phyloP scores from a whole-genome alignment of 2,888 invertebrate genomes.

The Periphyllus acericola region DNA sequence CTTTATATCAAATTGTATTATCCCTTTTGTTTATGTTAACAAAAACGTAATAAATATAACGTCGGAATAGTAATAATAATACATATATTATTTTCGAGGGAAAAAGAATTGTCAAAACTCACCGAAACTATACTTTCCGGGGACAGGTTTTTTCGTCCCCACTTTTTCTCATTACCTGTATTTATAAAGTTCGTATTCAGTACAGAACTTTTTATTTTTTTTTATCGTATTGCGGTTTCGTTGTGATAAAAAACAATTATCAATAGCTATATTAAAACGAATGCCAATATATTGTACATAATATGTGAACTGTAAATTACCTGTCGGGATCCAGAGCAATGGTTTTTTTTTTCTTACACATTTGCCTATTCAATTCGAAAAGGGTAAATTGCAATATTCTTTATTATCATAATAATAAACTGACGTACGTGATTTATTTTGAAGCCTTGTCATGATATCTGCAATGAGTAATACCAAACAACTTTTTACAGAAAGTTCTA shows the following conservation, averaged over 20 bases:
- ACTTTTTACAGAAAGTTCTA: too few species aligned
- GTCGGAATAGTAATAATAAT: slow-evolving; percentile 21
- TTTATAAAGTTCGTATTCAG: not conserved
- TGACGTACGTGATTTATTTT: not conserved
- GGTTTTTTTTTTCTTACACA: not conserved
- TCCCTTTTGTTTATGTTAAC: slow-evolving; percentile 53
- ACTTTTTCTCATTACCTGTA: not conserved
- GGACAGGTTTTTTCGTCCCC: not conserved
- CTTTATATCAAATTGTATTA: slow-evolving; percentile 44
- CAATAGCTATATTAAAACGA: not conserved
- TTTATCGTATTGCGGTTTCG: not conserved
- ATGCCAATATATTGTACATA: not conserved
- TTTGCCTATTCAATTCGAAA: slow-evolving; percentile 4
- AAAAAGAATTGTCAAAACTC: slow-evolving; percentile 22
- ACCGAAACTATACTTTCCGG: slow-evolving; percentile 2
- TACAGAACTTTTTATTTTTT: not conserved
- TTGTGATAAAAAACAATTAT: not conserved
- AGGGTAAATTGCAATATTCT: not conserved
- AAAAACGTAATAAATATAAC: slow-evolving; percentile 50
- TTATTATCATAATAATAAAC: not conserved
- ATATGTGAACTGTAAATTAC: not conserved
- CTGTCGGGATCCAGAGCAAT: not conserved
- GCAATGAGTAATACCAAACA: too few species aligned
- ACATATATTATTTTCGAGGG: not conserved
- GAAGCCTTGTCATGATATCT: too few species aligned